Evolutionary conservation across 2,888 invertebrate genomes (phyloP).

Genomic region (Pollenia labialis): DNA sequence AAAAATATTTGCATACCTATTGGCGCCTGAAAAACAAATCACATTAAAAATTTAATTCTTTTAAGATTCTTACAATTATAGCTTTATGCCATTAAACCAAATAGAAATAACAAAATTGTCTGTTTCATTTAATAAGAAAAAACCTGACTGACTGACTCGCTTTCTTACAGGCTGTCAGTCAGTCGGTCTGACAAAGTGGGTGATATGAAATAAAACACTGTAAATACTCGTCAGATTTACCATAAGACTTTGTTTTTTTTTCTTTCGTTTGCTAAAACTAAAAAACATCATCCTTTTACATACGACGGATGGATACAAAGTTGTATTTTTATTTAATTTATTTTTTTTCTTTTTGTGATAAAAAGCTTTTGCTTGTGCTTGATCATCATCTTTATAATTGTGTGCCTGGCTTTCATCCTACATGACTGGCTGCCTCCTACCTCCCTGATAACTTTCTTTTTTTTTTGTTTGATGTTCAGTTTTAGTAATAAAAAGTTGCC

Average conservation of each 20-base stretch:
- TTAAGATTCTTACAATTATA: slow-evolving; percentile 21
- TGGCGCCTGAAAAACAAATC: not conserved
- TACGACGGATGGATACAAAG: not conserved
- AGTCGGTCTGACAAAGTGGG: slow-evolving; percentile 20
- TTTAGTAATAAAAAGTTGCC: slow-evolving; percentile 58
- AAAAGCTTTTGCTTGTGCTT: slow-evolving; percentile 29
- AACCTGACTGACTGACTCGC: slow-evolving; percentile 26
- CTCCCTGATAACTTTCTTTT: slow-evolving; percentile 20
- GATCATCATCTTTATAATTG: slow-evolving; percentile 52
- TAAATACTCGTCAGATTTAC: slow-evolving; percentile 14
- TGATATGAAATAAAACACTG: slow-evolving; percentile 40
- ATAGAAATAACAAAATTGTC: slow-evolving; percentile 42
- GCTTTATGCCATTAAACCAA: slow-evolving; percentile 7
- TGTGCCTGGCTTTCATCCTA: slow-evolving; percentile 8
- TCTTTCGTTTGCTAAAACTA: not conserved
- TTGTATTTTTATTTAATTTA: not conserved
- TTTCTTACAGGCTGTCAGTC: slow-evolving; percentile 12
- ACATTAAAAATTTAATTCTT: slow-evolving; percentile 4
- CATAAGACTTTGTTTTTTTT: slow-evolving; percentile 26
- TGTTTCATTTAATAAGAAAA: not conserved
- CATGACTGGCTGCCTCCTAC: slow-evolving; percentile 1
- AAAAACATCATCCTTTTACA: slow-evolving; percentile 25
- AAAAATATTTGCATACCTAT: not conserved
- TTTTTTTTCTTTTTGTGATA: not conserved
- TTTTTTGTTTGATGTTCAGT: slow-evolving; percentile 16